Evolutionary conservation across 2,888 invertebrate species (phyloP).

Genomic region (Amphiduros pacificus): DNA sequence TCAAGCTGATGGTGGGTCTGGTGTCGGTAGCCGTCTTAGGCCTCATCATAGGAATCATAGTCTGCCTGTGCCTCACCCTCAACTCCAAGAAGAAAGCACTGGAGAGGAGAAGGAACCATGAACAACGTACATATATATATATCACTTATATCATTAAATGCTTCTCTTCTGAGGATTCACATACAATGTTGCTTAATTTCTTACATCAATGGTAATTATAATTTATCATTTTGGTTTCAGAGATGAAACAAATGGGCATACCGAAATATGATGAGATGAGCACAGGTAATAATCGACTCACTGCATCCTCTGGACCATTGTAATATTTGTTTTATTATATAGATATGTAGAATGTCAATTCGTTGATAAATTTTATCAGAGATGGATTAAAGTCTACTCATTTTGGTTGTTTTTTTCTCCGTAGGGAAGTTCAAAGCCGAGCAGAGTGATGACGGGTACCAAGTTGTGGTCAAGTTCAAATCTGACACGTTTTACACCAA

Average conservation of each 20-base stretch:
- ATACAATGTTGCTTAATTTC: no score
- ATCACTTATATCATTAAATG: no score
- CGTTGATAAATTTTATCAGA: no score
- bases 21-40: constrained; percentile 11
- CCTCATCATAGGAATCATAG: constrained; percentile 9
- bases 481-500: constrained; percentile 7
- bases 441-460: constrained; percentile 21
- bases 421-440: constrained; percentile 12
- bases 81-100: constrained; percentile 6
- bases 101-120: neutral
- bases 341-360: no score
- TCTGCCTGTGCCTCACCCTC: constrained; percentile 9
- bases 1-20: constrained; percentile 15
- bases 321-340: no score
- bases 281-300: no score
- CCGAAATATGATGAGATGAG: constrained; percentile 12
- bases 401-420: neutral
- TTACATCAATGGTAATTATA: no score
- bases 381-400: no score
- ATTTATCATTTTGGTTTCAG: constrained; percentile 5
- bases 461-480: constrained; percentile 15
- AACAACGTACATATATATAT: neutral
- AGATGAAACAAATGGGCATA: constrained; percentile 19
- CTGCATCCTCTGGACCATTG: no score
- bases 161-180: no score